A percentile compares a stretch with the other conserved stretches of the same genome.
phyloP scores from a whole-genome alignment of 2,113 vertebrate species.

The Gavia stellata region DNA sequence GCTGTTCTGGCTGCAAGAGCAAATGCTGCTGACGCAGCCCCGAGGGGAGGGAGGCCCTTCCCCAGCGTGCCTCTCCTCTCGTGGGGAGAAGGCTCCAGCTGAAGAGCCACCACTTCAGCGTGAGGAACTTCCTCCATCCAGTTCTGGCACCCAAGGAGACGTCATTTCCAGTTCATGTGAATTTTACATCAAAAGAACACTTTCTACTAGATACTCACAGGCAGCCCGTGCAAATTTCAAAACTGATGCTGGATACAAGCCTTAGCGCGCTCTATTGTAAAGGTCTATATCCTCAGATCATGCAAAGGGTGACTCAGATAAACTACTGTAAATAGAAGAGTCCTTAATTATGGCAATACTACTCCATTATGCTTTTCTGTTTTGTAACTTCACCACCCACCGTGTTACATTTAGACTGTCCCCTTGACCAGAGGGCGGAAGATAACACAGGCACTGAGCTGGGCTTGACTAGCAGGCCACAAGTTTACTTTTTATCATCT shows the following conservation, averaged over 20 bases:
- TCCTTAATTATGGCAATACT: background rate
- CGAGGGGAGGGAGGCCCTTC: background rate
- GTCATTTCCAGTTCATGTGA: background rate
- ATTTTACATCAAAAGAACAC: background rate
- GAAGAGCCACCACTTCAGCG: background rate
- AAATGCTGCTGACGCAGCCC: background rate
- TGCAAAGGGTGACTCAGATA: background rate
- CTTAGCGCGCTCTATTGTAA: background rate
- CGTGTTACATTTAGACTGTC: background rate
- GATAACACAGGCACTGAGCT: background rate
- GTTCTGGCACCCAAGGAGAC: background rate
- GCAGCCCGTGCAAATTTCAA: background rate
- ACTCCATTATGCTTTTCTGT: background rate
- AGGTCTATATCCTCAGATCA: background rate
- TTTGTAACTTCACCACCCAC: background rate
- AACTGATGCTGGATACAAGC: background rate
- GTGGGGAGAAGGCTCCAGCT: background rate
- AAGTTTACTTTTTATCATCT: background rate
- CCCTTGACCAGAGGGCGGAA: background rate
- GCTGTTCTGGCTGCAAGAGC: background rate
- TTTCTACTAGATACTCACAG: background rate
- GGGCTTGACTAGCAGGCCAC: background rate
- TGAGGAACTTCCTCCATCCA: background rate
- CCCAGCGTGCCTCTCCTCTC: rapidly evolving
- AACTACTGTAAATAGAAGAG: background rate